Conservation (phyloP, 2,797 vertebrate species). For the Apogon hyalosoma region DNA sequence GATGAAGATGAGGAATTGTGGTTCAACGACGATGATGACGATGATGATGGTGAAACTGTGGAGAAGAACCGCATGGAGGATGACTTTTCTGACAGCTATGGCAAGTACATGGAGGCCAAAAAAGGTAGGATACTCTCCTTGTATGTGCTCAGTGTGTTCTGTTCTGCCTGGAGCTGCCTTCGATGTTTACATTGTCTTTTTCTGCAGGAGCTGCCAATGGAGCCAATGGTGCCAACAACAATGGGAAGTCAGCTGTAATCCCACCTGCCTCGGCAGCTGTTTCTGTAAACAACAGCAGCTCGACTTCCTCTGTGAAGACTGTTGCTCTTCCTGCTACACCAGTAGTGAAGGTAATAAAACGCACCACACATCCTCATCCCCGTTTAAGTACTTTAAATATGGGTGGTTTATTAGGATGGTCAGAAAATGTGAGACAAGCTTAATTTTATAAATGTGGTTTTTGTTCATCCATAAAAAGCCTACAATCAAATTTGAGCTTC, state of each 20-base stretch:
- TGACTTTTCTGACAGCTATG: slow-evolving; percentile 96
- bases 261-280: slow-evolving; percentile 84
- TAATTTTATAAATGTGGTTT: too few relatives aligned
- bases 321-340: slow-evolving; percentile 86
- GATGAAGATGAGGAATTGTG: slow-evolving; percentile 98
- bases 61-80: slow-evolving; percentile 95
- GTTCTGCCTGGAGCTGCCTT: slow-evolving; percentile 79
- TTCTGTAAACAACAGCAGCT: slow-evolving; percentile 82
- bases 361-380: neutral
- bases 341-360: slow-evolving; percentile 88
- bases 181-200: slow-evolving; percentile 86
- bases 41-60: slow-evolving; percentile 92
- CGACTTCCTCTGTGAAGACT: slow-evolving; percentile 90
- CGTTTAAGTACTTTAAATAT: neutral
- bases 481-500: too few relatives aligned
- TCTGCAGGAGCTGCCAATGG: slow-evolving; percentile 90
- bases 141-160: slow-evolving; percentile 65
- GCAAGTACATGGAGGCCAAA: slow-evolving; percentile 98
- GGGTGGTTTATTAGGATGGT: too few relatives aligned
- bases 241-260: slow-evolving; percentile 88
- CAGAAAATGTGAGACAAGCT: too few relatives aligned
- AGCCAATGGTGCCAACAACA: slow-evolving; percentile 87
- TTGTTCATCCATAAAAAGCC: too few relatives aligned
- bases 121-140: slow-evolving; percentile 86
- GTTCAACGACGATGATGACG: slow-evolving; percentile 98